A percentile compares a stretch with the other conserved stretches of the same genome.
These are phyloP conservation scores for Paradoxurus hermaphroditus DNA, from an alignment of 2,113 vertebrate species.

Conservation along the genomic window DNA sequence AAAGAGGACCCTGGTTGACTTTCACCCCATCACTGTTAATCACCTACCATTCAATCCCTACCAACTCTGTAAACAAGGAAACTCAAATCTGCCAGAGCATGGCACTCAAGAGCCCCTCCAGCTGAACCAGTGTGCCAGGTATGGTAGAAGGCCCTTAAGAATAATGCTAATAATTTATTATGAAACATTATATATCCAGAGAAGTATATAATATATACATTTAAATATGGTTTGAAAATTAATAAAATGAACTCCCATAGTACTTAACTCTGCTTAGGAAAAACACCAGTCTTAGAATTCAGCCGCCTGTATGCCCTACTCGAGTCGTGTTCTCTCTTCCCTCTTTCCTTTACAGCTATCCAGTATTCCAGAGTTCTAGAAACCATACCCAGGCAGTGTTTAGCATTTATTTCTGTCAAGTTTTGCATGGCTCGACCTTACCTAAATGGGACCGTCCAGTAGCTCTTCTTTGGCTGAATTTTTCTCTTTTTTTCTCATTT, in stretches of 20 bases:
- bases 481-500: neutral
- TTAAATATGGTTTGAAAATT: neutral
- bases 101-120: neutral
- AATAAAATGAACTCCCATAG: neutral
- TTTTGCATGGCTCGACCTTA: neutral
- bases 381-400: neutral
- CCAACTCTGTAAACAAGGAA: neutral
- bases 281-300: neutral
- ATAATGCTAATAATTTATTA: neutral
- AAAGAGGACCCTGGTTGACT: neutral
- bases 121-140: neutral
- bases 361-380: neutral
- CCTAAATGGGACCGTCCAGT: neutral
- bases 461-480: neutral
- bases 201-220: neutral
- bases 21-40: neutral
- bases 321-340: neutral
- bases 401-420: neutral
- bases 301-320: neutral
- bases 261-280: neutral
- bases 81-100: too few relatives aligned
- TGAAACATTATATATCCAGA: neutral
- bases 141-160: neutral
- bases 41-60: too few relatives aligned
- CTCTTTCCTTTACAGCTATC: neutral